A percentile compares a stretch with the other conserved stretches of the same genome.
phyloP scores from a whole-genome alignment of 1,140 invertebrate species.

The Ruditapes philippinarum region DNA sequence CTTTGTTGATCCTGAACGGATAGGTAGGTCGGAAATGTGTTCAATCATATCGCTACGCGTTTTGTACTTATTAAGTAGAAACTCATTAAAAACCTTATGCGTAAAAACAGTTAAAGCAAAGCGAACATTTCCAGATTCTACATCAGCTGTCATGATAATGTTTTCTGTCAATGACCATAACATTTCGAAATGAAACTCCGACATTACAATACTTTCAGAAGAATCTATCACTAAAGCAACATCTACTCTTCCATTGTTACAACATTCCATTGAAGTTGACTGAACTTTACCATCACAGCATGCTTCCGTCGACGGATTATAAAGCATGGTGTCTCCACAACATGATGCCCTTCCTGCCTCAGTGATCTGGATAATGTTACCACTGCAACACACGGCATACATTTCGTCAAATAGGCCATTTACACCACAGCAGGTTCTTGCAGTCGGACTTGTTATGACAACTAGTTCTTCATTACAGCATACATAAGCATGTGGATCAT shows the following conservation, averaged over 20 bases:
- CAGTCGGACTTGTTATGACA: not conserved
- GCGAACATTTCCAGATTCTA: not conserved
- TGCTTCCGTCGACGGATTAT: not conserved
- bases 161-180: not conserved
- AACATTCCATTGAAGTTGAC: not conserved
- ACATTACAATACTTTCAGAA: not conserved
- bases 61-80: not conserved
- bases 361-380: not conserved
- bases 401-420: not conserved
- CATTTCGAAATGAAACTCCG: not conserved
- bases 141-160: not conserved
- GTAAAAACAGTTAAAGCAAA: slow-evolving; percentile 25
- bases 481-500: not conserved
- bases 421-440: slow-evolving; percentile 11
- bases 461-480: not conserved
- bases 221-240: slow-evolving; percentile 5
- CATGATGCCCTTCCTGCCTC: not conserved
- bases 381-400: not conserved
- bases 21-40: not conserved
- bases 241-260: not conserved
- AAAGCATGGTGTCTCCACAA: not conserved
- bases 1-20: not conserved
- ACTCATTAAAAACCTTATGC: slow-evolving; percentile 10
- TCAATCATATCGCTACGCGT: not conserved
- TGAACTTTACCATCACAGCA: not conserved